Evolutionary conservation across 1,140 invertebrate genomes (phyloP), one percentile per base, ranked within the genome.

Genomic region (Pissodes strobi): DNA sequence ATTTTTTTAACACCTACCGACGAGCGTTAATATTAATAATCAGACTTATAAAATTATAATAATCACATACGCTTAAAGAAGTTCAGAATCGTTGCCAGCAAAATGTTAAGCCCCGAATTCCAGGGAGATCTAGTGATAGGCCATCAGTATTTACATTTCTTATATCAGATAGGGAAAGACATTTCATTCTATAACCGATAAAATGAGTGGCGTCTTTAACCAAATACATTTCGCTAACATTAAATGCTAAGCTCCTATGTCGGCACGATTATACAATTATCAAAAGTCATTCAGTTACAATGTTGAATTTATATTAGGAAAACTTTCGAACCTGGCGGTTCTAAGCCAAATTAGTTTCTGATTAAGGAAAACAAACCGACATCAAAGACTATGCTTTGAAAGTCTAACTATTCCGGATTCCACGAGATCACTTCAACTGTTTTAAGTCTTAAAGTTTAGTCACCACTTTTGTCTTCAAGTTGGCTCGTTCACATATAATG

Each of bases 311-410:
- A 51, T 51, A 27, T 51, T 30, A 22, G 22, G 48, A 51, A 51
- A 51, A 51, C 22, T 34, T 48, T 22, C 18, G 9, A 15, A 12
- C 21, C 22, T 25, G 12, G 3, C 48, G 22, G 10, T 19, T 30
- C 22, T 39, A 55, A 39, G 52, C 37, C 34, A 39, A 39, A 55
- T 55, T 55, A 17, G 34, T 39, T 38, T 39, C 34, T 55, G 39
- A 55, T 55, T 15, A 55, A 55, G 15, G 34, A 55, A 55, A 55
- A 55, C 52, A 55, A 55, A 55, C 39, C 52, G 12, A 39, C 52
- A 39, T 55, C 52, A 55, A 55, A 55, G 19, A 12, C 17, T 9
- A 6, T 5, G 34, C 37, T 39, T 55, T 55, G 21, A 39, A 34
- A 12, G 15, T 6, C 10, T 55, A 55, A 55, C 37, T 17, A 55